Base-by-base conservation (phyloP, 2,797 vertebrate species). In the Sitta carolinensis region DNA sequence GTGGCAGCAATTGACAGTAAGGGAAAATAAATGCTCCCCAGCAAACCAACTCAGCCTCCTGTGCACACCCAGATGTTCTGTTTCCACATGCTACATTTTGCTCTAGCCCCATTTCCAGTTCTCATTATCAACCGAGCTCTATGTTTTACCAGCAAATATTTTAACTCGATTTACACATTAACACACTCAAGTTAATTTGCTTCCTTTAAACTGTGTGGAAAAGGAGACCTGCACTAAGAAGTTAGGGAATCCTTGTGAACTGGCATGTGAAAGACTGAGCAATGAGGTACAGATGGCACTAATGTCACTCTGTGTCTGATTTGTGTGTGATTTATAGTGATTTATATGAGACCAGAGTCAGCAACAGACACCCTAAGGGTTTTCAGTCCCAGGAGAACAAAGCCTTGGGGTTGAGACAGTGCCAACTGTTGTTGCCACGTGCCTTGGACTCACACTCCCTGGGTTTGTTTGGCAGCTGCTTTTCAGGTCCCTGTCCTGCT, bases 351-450 rank as follows among this genome's bases (percentile, higher is more conserved):
- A 62, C 16, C 64, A 34, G 36, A 42, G 47, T 27, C n/a, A 54
- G 47, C 42, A 17, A 91, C 40, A 58, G 55, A 8, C 63, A 68
- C 51, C 25, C 17, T 7, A 2, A 18, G 21, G 5, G 29, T 30
- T 85, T 70, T 84, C 75, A 89, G 43, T 26, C 36, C 57, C 36
- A 40, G 70, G 25, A 76, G 30, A 22, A 47, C 21, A 38, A 84
- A 17, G 2, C 18, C 27, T 50, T n/a, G 26, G 43, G 42, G 17
- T 16, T 19, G 10, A 69, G 61, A 8, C 0, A 0, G 21, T 79
- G 42, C 66, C 55, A 78, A 1, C 25, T 40, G 19, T 18, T 54
- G 40, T 20, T 86, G 29, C 26, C 73, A 72, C 0, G 0, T 73
- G 25, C 43, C 45, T 80, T 30, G 52, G 50, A 23, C 69, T 61